Base-by-base conservation (phyloP, 2,113 vertebrate genomes). In the Pelmatolapia mariae region DNA sequence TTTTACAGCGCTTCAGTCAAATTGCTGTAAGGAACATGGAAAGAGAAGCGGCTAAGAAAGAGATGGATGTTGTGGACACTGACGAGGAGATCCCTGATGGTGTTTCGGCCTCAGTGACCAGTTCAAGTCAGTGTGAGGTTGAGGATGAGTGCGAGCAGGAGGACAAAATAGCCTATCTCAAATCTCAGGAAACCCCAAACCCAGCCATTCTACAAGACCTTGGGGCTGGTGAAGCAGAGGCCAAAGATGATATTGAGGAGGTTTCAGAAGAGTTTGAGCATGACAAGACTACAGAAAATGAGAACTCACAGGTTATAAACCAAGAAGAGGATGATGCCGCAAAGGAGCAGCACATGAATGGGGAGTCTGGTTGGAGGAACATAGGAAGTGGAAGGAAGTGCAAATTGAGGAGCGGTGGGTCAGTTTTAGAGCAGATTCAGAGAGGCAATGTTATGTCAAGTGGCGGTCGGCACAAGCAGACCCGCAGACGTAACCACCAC, bases 401-500 rank as follows among this genome's bases (percentile, higher is more conserved):
- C 84, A 95, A 92, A 76, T 87, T 94, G 40, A 95, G 92, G 79
- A 94, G 92, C 53, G 81, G 91, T 11, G 93, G 92, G 13, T 92
- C 89, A 0, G 78, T 89, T n/a, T 92, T 94, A 26, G 96, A 96
- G 78, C 96, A 96, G 57, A 93, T 91, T 56, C 93, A 89, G 12
- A 95, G 94, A 93, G 90, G 95, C 19, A 94, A 71, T 24, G 86
- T 94, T 6, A 84, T 87, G 15, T 95, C 96, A 6, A 92, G 96
- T 18, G 89, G 95, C 3, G 89, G 95, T 79, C 96, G 96, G 88
- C 97, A 97, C 91, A 97, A 95, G 86, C 96, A 95, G 86, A 88
- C 93, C 31, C 96, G 96, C 80, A 97, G 97, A 87, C 95, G 97
- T 52, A 98, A 96, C 94, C 96, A 97, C 82, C 96, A 97, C 80